Evolutionary conservation across 2,113 vertebrate species (phyloP).

Genomic region (Salvelinus namaycush): DNA sequence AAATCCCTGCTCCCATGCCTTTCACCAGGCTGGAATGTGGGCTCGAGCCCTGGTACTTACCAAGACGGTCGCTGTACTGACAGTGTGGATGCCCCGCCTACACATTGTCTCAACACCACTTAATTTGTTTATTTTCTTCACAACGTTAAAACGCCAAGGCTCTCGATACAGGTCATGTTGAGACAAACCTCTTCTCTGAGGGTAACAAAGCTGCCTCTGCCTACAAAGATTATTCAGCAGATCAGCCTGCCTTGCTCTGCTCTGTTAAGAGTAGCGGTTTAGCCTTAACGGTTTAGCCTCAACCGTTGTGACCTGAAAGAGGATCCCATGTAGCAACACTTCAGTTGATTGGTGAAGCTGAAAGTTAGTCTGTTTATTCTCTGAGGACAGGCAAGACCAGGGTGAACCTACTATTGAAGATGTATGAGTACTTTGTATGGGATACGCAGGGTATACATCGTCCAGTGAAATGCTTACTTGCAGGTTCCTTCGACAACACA

Average conservation of each 20-base stretch:
- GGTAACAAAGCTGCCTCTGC: neutral
- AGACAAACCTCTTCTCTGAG: neutral
- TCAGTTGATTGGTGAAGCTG: neutral
- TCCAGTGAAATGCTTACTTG: too few relatives aligned
- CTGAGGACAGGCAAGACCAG: neutral
- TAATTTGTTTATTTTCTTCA: neutral
- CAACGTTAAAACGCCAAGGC: neutral
- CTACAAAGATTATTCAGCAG: neutral
- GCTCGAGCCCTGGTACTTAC: neutral
- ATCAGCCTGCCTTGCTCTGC: neutral
- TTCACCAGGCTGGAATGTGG: neutral
- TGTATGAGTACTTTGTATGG: neutral
- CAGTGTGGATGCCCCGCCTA: neutral
- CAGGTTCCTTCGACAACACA: too few relatives aligned
- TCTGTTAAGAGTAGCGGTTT: neutral
- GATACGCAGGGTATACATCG: too few relatives aligned
- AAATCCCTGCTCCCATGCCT: slow-evolving; percentile 1
- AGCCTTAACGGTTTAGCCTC: neutral
- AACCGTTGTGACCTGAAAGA: neutral
- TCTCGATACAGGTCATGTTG: too few relatives aligned
- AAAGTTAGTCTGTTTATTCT: neutral
- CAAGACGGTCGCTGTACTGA: neutral
- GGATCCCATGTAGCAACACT: neutral
- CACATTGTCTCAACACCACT: neutral
- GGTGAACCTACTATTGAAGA: neutral